Evolutionary conservation across 2,888 invertebrate species (phyloP).

Genomic region (Orthosia incerta): DNA sequence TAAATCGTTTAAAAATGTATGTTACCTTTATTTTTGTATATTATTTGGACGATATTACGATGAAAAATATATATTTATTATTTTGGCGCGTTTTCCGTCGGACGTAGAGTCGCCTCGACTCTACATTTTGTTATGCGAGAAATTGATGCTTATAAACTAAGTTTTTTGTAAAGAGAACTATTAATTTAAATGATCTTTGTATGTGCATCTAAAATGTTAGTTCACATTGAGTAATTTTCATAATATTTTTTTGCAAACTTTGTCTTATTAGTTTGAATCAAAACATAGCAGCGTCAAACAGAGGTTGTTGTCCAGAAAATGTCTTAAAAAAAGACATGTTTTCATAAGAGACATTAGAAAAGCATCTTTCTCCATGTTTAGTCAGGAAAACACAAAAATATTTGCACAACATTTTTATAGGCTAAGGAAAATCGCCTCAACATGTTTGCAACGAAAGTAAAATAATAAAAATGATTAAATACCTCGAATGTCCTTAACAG

Average conservation of each 20-base stretch:
- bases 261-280: constrained; percentile 1
- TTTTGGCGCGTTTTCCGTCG: constrained; percentile 55
- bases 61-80: constrained; percentile 1
- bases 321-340: not conserved
- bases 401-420: constrained; percentile 15
- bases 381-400: constrained; percentile 3
- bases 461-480: constrained; percentile 70
- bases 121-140: constrained; percentile 23
- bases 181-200: not conserved
- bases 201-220: not conserved
- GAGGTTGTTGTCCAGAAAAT: not conserved
- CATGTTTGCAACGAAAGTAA: constrained; percentile 45
- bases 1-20: constrained; percentile 3
- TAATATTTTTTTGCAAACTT: constrained; percentile 4
- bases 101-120: constrained; percentile 42
- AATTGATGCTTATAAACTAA: not conserved
- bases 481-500: constrained; percentile 87
- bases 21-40: not conserved
- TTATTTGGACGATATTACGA: not conserved
- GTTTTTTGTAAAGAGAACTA: not conserved
- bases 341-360: not conserved
- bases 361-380: not conserved
- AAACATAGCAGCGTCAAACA: constrained; percentile 13
- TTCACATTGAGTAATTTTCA: not conserved
- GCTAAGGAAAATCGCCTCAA: constrained; percentile 19